Evolutionary conservation across 1,140 invertebrate species (phyloP), one percentile per base, ranked within the genome.

Genomic region (Muscidifurax raptorellus): DNA sequence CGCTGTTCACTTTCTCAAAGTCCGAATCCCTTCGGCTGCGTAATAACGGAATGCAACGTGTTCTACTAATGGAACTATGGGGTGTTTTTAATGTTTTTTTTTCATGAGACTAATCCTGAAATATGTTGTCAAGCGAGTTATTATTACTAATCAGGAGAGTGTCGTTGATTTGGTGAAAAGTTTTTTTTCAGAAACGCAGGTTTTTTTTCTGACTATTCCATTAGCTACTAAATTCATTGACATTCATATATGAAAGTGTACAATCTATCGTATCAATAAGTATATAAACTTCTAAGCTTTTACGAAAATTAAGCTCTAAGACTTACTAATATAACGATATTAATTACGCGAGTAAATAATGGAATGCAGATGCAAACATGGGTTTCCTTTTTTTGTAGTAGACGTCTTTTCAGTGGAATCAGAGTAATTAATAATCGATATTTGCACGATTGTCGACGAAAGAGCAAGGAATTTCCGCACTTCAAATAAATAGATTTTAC

Each of bases 61-160:
- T 72, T 28, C 12, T 47, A 80, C 66, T 80, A 72, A 80, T 71
- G 36, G 66, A 71, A 72, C 6, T 69, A 12, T 80, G 78, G 78
- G 78, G 18, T 36, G 36, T 67, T 28, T 15, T 69, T 69, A 18
- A 28, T 80, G 78, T 80, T 52, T 74, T 36, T 32, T 69, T 74
- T 69, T 81, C 28, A 9, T 72, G 47, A 25, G 67, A 81, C 64
- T 81, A 81, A 81, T 81, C 22, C 5, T 30, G n/a, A 80, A 25
- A 69, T 80, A 25, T 40, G n/a, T 80, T 13, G 59, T 10, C 18
- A 18, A 22, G 66, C 78, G 44, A 80, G 71, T 80, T 80, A 9
- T 47, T 12, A 27, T 59, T 32, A 44, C 79, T 80, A 71, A 52
- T 47, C 5, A 69, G 6, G 18, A 59, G 18, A 22, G 22, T 59